phyloP scores from a whole-genome alignment of 2,888 invertebrate genomes.

The Heliconius sara region DNA sequence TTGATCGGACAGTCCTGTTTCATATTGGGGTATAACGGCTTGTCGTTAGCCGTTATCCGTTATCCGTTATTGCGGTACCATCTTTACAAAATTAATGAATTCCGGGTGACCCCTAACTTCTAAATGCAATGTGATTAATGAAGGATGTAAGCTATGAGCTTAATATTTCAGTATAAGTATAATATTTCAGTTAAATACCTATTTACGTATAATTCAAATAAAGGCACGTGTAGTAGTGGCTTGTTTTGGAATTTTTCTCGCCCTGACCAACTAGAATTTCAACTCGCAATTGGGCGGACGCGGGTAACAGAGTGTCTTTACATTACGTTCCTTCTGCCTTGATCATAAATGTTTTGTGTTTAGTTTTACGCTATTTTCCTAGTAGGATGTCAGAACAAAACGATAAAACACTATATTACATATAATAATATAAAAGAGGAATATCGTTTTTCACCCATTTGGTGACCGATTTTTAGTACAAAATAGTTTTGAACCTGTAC shows the following conservation, averaged over 20 bases:
- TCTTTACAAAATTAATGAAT: constrained; percentile 15
- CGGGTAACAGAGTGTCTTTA: too few species aligned
- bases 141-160: not conserved
- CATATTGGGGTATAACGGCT: constrained; percentile 12
- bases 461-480: not conserved
- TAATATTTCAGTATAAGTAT: not conserved
- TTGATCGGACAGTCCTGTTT: constrained; percentile 10
- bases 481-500: not conserved
- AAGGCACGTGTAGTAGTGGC: too few species aligned
- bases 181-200: not conserved
- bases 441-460: not conserved
- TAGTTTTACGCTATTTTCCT: not conserved
- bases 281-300: not conserved
- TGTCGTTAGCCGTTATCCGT: constrained; percentile 21
- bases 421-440: not conserved
- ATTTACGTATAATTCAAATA: too few species aligned
- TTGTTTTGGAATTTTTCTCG: too few species aligned
- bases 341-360: not conserved
- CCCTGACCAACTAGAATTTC: too few species aligned
- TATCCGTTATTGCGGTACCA: constrained; percentile 26
- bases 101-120: constrained; percentile 10
- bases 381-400: not conserved
- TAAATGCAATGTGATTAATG: not conserved
- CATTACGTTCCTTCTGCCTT: not conserved
- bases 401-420: not conserved